Evolutionary conservation across 2,113 vertebrate species (phyloP), one percentile per base, ranked within the genome.

Genomic region (Forbesichthys papilliferus): DNA sequence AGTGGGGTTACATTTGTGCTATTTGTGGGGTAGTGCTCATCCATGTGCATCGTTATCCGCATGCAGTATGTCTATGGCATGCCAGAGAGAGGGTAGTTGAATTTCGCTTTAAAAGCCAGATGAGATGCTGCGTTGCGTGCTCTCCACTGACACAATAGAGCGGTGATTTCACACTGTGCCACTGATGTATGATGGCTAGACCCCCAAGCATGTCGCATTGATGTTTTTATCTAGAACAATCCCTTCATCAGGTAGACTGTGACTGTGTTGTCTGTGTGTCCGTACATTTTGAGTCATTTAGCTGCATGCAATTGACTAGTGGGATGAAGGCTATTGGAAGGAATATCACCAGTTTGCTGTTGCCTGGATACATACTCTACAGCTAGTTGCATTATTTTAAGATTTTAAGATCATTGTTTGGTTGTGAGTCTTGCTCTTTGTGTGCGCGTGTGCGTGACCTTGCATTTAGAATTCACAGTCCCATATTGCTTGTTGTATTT

Each of bases 331-430:
- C 74, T 72, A 68, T 61, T 82, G 79, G 73, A 88, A 90, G 87
- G 86, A 64, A 73, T 90, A 87, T 85, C 78, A 78, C 78, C 80
- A 63, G 66, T 79, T 78, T 75, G 82, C 84, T 85, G 91, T 92
- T 93, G 91, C 90, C 83, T 91, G 79, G 92, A 88, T 90, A 93
- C 91, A 56, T 65, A 76, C 20, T 0, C 74, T 68, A 86, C 84
- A 84, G 79, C 79, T 77, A 68, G 71, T 75, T 70, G 78, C 81
- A 61, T 71, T 66, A 66, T 62, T 20, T 83, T 74, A 81, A 90
- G 91, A 91, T 42, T 42, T 42, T 42, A 63, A 10, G 34, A 12
- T 55, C 12, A 54, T 53, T 62, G 64, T 61, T 34, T 61, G 61
- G 48, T 52, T 71, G 67, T 69, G 36, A 48, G 48, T 63, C 34